Conservation (phyloP, 2,113 vertebrate species). For the Podilymbus podiceps region DNA sequence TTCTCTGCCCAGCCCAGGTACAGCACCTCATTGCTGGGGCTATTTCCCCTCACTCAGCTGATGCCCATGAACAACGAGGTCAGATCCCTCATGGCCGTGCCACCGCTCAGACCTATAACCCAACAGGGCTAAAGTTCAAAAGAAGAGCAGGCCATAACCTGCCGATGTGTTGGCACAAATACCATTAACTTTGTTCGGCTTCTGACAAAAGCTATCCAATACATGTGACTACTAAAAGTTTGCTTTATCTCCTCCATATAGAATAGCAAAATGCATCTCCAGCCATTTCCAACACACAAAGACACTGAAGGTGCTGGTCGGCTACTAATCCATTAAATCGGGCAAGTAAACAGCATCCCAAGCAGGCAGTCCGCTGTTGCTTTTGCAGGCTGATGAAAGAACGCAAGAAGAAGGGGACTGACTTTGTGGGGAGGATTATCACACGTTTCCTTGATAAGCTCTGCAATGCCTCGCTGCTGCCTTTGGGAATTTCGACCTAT, state of each 20-base stretch:
- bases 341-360: neutral
- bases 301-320: neutral
- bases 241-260: accelerated
- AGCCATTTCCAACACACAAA: neutral
- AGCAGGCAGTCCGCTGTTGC: neutral
- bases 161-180: neutral
- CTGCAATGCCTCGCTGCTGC: neutral
- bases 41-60: neutral
- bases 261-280: neutral
- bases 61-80: neutral
- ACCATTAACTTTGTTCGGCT: neutral
- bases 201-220: neutral
- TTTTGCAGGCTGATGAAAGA: neutral
- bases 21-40: accelerated
- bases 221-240: accelerated
- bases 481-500: neutral
- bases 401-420: neutral
- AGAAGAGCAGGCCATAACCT: neutral
- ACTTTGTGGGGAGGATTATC: neutral
- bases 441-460: neutral
- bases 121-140: neutral
- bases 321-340: neutral
- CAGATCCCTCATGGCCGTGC: neutral
- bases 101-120: neutral
- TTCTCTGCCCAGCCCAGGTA: neutral